Conservation (phyloP, 2,888 invertebrate genomes). For the Morinoia aosen region DNA sequence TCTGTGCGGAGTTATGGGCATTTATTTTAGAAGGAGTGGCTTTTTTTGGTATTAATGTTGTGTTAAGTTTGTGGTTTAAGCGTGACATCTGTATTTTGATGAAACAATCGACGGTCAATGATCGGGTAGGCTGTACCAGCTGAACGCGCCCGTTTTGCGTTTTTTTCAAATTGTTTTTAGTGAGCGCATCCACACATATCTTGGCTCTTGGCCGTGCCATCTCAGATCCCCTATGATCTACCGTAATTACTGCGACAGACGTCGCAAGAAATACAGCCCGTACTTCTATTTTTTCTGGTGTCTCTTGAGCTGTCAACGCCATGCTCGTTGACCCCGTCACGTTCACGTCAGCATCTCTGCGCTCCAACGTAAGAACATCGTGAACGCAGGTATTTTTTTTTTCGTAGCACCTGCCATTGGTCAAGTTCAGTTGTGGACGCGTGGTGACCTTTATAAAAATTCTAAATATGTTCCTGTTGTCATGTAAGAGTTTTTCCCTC, state of each 20-base stretch:
- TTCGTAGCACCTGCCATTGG: constrained; percentile 50
- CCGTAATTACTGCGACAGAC: not conserved
- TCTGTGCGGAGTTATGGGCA: not conserved
- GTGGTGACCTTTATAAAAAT: constrained; percentile 51
- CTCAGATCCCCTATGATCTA: not conserved
- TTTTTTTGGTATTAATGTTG: not conserved
- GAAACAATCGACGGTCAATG: not conserved
- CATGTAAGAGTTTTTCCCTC: constrained; percentile 47
- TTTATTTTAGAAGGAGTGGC: not conserved
- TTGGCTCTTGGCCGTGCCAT: not conserved
- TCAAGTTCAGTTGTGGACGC: constrained; percentile 47
- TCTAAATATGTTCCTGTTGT: constrained; percentile 50
- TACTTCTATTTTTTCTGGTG: not conserved
- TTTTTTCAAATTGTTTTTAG: constrained; percentile 19
- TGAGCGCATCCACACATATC: constrained; percentile 31
- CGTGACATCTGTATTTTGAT: not conserved
- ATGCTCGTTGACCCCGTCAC: constrained; percentile 44
- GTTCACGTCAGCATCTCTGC: not conserved
- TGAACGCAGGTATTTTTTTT: constrained; percentile 36
- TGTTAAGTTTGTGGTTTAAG: not conserved
- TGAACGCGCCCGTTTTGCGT: constrained; percentile 37
- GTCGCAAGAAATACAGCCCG: not conserved
- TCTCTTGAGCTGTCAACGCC: not conserved
- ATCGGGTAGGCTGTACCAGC: not conserved
- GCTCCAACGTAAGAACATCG: not conserved